A percentile compares a stretch with the other conserved stretches of the same genome.
phyloP scores from a whole-genome alignment of 2,888 invertebrate species.

The Mesorhabditis spiculigera region DNA sequence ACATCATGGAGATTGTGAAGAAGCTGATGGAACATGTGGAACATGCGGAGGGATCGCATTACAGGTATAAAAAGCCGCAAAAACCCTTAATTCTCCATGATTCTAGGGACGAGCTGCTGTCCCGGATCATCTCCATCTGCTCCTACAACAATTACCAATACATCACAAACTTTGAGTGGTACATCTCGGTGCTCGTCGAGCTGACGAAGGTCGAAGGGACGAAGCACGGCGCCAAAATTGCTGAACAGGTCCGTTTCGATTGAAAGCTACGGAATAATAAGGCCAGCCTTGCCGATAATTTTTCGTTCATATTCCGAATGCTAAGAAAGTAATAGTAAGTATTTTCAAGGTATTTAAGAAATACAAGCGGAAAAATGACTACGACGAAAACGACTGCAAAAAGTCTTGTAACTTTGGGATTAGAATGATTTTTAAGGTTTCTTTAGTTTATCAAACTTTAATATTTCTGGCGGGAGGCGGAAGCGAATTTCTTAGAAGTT shows the following conservation, averaged over 20 bases:
- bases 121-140: slow-evolving; percentile 95
- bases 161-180: slow-evolving; percentile 99
- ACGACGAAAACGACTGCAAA: too few relatives aligned
- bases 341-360: not conserved
- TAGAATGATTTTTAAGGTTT: too few relatives aligned
- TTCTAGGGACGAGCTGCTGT: slow-evolving; percentile 82
- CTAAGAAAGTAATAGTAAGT: too few relatives aligned
- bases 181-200: slow-evolving; percentile 86
- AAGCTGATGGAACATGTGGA: slow-evolving; percentile 97
- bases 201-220: slow-evolving; percentile 95
- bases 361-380: not conserved
- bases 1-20: slow-evolving; percentile 97
- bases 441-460: too few relatives aligned
- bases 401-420: too few relatives aligned
- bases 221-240: slow-evolving; percentile 85
- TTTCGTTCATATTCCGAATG: too few relatives aligned
- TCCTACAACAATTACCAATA: slow-evolving; percentile 98
- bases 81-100: not conserved
- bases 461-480: too few relatives aligned
- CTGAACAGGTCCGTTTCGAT: slow-evolving; percentile 60
- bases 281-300: not conserved
- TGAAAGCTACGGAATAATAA: too few relatives aligned
- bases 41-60: slow-evolving; percentile 78
- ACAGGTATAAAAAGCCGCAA: slow-evolving; percentile 17
- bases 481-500: too few relatives aligned